Conservation (phyloP, 2,888 invertebrate genomes). For the Synanthedon formicaeformis region DNA sequence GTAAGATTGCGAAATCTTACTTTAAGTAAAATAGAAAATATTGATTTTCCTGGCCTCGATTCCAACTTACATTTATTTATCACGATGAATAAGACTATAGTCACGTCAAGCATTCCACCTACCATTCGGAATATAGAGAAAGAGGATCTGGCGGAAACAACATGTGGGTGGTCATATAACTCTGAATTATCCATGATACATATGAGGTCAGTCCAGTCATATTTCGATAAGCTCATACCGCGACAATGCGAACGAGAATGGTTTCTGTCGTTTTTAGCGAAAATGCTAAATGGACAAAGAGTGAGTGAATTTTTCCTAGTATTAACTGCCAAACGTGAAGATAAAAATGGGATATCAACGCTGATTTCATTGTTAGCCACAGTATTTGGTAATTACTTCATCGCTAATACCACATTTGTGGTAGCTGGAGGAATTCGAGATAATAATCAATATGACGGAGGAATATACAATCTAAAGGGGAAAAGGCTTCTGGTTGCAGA, state of each 20-base stretch:
- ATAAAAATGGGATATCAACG: slow-evolving; percentile 2
- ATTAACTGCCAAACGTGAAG: slow-evolving; percentile 1
- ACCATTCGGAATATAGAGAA: slow-evolving; percentile 4
- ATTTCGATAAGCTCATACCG: slow-evolving; percentile 2
- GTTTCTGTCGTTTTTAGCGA: slow-evolving; percentile 3
- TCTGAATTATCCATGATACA: slow-evolving; percentile 2
- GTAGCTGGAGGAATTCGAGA: neutral
- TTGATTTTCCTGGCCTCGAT: neutral
- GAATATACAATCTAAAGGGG: too few species aligned
- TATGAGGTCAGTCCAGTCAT: slow-evolving; percentile 2
- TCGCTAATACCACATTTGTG: slow-evolving; percentile 1
- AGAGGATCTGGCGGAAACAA: slow-evolving; percentile 4
- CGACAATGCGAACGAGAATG: slow-evolving; percentile 1
- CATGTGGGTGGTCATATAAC: slow-evolving; percentile 4
- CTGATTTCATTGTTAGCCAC: slow-evolving; percentile 1
- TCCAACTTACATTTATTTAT: neutral
- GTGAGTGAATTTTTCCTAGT: neutral
- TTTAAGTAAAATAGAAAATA: neutral
- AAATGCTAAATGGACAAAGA: slow-evolving; percentile 2
- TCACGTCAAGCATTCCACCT: slow-evolving; percentile 1
- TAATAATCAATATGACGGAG: too few species aligned
- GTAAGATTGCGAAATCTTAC: neutral
- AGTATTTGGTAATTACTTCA: slow-evolving; percentile 3
- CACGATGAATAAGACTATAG: neutral
- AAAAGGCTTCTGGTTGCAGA: neutral